phyloP scores from a whole-genome alignment of 2,888 invertebrate genomes.

The Trachelus tabidus region DNA sequence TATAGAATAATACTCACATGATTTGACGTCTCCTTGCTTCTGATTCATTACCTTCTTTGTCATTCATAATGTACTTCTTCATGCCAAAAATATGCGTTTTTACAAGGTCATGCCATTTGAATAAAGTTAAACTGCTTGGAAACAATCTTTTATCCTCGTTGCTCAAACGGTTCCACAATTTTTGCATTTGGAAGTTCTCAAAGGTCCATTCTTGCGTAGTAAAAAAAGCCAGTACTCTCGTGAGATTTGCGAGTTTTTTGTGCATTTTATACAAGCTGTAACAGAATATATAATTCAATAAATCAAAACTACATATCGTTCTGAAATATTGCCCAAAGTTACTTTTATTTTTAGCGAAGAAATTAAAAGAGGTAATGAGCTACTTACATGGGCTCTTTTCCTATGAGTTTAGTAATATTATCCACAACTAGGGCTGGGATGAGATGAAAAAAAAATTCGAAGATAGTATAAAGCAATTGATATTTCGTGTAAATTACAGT shows the following conservation, averaged over 20 bases:
- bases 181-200: constrained; percentile 71
- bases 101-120: constrained; percentile 80
- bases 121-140: constrained; percentile 75
- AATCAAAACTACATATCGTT: too few species aligned
- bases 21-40: not conserved
- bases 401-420: constrained; percentile 71
- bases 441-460: constrained; percentile 76
- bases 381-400: constrained; percentile 80
- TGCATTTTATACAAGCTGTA: constrained; percentile 73
- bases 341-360: too few species aligned
- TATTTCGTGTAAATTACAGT: not conserved
- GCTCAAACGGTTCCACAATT: constrained; percentile 69
- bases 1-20: not conserved
- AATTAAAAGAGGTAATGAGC: too few species aligned
- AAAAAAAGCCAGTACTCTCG: constrained; percentile 77
- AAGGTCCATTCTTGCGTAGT: constrained; percentile 83
- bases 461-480: constrained; percentile 70
- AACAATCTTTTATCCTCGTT: constrained; percentile 73
- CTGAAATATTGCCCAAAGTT: too few species aligned
- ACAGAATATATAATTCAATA: not conserved
- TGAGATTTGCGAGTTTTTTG: constrained; percentile 71
- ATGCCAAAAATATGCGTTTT: constrained; percentile 75
- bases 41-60: constrained; percentile 48
- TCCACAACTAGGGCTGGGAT: constrained; percentile 82
- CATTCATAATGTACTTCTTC: constrained; percentile 79